phyloP scores from a whole-genome alignment of 1,140 invertebrate genomes.

The Cotesia typhae region DNA sequence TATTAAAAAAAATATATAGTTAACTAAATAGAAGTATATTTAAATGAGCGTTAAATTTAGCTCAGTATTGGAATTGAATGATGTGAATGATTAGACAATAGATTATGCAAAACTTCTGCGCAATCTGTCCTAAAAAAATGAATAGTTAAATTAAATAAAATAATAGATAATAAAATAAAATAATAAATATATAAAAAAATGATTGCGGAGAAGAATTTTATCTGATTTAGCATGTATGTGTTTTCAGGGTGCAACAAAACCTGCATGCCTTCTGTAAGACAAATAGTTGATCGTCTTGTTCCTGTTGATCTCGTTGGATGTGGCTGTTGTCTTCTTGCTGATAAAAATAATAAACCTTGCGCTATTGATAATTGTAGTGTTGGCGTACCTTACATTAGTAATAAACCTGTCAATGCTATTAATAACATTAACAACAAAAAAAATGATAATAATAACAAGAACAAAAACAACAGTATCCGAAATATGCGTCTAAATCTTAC shows the following conservation, averaged over 20 bases:
- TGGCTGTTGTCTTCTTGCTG: constrained; percentile 58
- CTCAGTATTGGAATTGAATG: no score
- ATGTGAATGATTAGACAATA: constrained; percentile 2
- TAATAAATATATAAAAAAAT: neutral
- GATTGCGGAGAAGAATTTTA: constrained; percentile 34
- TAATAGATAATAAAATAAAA: neutral
- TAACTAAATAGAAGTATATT: no score
- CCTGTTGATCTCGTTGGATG: constrained; percentile 61
- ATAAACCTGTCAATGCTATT: constrained; percentile 34
- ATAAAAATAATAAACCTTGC: constrained; percentile 57
- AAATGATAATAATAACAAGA: constrained; percentile 38
- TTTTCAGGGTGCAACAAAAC: constrained; percentile 64
- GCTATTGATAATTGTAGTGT: constrained; percentile 54
- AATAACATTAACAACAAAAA: no score
- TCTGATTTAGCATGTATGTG: constrained; percentile 63
- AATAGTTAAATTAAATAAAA: neutral
- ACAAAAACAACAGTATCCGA: constrained; percentile 51
- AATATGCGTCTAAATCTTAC: constrained; percentile 14
- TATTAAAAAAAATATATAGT: no score
- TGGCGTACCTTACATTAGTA: constrained; percentile 47
- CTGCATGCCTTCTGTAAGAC: constrained; percentile 67
- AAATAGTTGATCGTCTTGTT: constrained; percentile 64
- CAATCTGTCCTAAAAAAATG: neutral
- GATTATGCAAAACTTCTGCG: neutral
- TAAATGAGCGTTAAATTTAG: no score